Conservation (phyloP, 2,113 vertebrate genomes). For the Macroglossus sobrinus region DNA sequence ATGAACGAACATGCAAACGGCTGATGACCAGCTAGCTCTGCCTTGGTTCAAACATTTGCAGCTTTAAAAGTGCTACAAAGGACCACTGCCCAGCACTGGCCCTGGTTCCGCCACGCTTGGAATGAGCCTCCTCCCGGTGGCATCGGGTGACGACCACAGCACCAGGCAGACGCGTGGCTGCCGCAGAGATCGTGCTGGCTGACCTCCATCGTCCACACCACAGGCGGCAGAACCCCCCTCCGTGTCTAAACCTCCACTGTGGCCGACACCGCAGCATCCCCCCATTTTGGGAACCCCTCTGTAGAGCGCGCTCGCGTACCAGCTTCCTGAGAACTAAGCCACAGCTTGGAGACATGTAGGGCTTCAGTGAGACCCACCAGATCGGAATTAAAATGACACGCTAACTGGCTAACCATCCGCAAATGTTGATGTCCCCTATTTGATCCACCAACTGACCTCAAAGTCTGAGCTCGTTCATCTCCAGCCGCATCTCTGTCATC, state of each 20-base stretch:
- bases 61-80: not conserved
- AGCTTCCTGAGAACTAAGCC: not conserved
- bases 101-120: too few relatives aligned
- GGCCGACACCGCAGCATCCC: not conserved
- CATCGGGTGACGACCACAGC: not conserved
- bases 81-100: not conserved
- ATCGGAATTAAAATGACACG: not conserved
- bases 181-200: fast-evolving
- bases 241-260: not conserved
- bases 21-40: not conserved
- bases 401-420: not conserved
- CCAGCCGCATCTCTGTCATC: not conserved
- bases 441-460: not conserved
- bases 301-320: not conserved
- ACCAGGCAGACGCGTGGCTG: not conserved
- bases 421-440: not conserved
- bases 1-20: not conserved
- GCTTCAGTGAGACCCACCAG: not conserved
- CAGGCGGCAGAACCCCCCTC: too few relatives aligned
- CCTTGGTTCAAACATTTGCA: not conserved
- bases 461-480: not conserved
- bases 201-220: too few relatives aligned
- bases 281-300: too few relatives aligned
- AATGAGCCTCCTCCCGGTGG: not conserved
- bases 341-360: not conserved